phyloP scores from a whole-genome alignment of 2,888 invertebrate species.

The Volucella inanis region DNA sequence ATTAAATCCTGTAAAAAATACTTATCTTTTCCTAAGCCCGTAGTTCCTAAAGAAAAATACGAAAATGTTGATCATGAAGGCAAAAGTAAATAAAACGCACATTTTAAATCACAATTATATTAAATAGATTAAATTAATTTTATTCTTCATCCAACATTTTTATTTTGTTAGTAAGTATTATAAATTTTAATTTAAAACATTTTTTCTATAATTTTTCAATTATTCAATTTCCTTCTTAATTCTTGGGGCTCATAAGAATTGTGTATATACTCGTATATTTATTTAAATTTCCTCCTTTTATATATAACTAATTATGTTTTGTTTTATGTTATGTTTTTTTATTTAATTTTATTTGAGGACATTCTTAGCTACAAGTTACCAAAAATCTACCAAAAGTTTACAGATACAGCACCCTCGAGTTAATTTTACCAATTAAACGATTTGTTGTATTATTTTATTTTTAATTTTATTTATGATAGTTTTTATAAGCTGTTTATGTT shows the following conservation, averaged over 20 bases:
- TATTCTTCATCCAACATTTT: conserved; percentile 60
- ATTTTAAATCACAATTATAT: conserved; percentile 34
- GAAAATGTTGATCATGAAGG: no score
- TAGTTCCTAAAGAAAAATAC: no score
- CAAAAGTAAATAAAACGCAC: neutral
- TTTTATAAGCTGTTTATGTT: neutral
- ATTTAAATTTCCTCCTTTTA: conserved; percentile 10
- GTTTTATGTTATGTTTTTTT: neutral
- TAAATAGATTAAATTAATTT: conserved; percentile 29
- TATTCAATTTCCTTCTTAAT: conserved; percentile 69
- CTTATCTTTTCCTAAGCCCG: no score
- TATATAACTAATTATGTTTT: neutral
- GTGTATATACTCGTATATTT: conserved; percentile 6
- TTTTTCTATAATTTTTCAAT: conserved; percentile 8
- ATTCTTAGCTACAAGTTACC: no score
- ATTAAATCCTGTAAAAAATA: no score
- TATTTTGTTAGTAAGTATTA: neutral
- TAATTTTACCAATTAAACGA: conserved; percentile 9
- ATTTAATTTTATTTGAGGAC: neutral
- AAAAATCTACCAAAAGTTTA: conserved; percentile 10
- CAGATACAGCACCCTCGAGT: conserved; percentile 48
- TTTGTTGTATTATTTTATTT: neutral
- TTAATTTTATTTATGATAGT: neutral
- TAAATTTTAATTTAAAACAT: conserved; percentile 9
- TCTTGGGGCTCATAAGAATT: conserved; percentile 79